Base-by-base conservation (phyloP, 2,888 invertebrate genomes). In the Hetaerina titia region DNA sequence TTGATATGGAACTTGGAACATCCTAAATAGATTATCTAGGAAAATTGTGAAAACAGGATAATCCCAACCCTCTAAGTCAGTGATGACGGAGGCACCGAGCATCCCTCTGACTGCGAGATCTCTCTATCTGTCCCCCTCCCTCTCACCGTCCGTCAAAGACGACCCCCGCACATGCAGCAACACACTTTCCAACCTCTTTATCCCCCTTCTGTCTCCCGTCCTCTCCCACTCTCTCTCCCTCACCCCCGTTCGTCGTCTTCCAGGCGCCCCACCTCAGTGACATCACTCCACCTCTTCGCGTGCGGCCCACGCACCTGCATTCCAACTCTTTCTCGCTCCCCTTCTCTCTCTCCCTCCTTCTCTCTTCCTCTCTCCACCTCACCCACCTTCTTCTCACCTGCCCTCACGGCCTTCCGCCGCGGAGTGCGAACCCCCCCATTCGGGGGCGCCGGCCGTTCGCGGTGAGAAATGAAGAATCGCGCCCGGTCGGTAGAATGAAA, bases 301-400 rank as follows among this genome's bases (percentile, higher is more conserved):
- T 89, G 92, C 69, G 56, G 17, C 92, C 92, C 92, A 92, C 92
- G 92, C 92, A 56, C 25, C 56, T 92, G 92, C 92, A 92, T 92
- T 69, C 92, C 92, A 56, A 45, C 15, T 69, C 69, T 31, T 56
- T 56, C 45, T 22, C 19, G 5, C 69, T 60, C 57, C 31, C 31
- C 31, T 31, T 8, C 15, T 31, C 25, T 31, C 25, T 89, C 9
- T 22, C 88, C 19, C 13, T 22, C 56, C 88, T 9, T 45, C 58
- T 57, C 87, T 2, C n/a, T n/a, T 69, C 69, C 45, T 22, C 69
- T 69, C 69, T 22, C 69, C 69, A 31, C 13, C 6, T 81, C 81
- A 81, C 81, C 81, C 31, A 31, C 81, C 81, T 81, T 31, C 60
- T 60, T 17, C 60, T 17, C 17, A n/a, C 69, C 9, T 19, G 25